These are phyloP conservation scores for Xerus inauris DNA, from an alignment of 2,113 vertebrate species.

Conservation along the genomic window DNA sequence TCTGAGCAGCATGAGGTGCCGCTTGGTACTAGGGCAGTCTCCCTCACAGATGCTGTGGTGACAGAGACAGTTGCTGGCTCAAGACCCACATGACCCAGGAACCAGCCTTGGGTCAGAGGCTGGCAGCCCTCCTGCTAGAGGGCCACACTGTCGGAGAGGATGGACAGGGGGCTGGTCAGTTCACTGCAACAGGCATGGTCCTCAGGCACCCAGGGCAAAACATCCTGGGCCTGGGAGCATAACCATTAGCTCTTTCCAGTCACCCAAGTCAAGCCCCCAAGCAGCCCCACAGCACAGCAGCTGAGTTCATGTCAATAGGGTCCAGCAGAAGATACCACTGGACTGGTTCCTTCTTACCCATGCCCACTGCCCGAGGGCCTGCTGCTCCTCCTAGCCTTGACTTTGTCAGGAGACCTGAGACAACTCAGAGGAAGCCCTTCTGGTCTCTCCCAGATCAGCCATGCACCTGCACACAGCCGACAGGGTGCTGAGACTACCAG, in stretches of 20 bases:
- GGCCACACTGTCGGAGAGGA: neutral
- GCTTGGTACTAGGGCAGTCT: too few relatives aligned
- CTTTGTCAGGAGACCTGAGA: neutral
- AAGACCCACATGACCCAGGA: neutral
- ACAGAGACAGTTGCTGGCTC: neutral
- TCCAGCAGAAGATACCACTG: neutral
- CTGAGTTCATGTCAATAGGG: neutral
- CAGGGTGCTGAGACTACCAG: neutral
- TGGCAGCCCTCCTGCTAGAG: neutral
- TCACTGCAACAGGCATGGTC: neutral
- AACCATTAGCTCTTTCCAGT: too few relatives aligned
- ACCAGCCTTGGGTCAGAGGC: neutral
- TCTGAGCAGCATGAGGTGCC: too few relatives aligned
- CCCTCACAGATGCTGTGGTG: too few relatives aligned
- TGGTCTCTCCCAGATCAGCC: too few relatives aligned
- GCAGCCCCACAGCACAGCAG: neutral
- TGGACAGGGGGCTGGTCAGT: rapidly evolving
- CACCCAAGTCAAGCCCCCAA: neutral
- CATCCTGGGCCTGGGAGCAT: neutral
- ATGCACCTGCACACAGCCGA: neutral
- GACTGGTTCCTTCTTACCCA: neutral
- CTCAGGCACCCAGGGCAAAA: neutral
- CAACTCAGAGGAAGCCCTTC: neutral
- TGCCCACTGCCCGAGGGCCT: neutral
- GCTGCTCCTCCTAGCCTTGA: neutral